A percentile compares a stretch with the other conserved stretches of the same genome.
These are phyloP conservation scores for Hycleus phaleratus DNA, from an alignment of 1,140 invertebrate species.

Conservation along the genomic window DNA sequence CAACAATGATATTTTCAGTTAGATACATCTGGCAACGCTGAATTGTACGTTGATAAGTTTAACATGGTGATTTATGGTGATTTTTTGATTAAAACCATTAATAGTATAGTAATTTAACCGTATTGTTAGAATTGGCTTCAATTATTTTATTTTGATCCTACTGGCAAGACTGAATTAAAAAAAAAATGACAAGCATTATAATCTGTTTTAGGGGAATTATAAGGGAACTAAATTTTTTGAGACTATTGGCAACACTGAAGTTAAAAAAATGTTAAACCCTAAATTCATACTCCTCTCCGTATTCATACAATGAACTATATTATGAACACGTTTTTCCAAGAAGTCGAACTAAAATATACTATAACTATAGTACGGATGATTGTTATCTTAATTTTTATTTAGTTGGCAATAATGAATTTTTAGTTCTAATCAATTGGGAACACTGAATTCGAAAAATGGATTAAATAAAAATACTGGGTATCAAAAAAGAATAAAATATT, in stretches of 20 bases:
- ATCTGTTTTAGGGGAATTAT: no score
- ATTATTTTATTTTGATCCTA: not conserved
- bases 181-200: not conserved
- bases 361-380: no score
- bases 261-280: not conserved
- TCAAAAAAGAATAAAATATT: no score
- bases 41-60: not conserved
- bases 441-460: slow-evolving; percentile 1
- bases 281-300: no score
- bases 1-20: not conserved
- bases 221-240: not conserved
- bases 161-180: slow-evolving; percentile 11
- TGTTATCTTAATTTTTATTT: no score
- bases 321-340: no score
- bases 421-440: slow-evolving; percentile 6
- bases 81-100: no score
- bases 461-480: no score
- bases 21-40: slow-evolving; percentile 19
- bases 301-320: no score
- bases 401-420: slow-evolving; percentile 1
- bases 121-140: not conserved
- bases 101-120: not conserved
- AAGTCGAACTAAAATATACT: no score
- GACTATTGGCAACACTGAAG: not conserved
- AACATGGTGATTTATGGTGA: no score